Percentiles rank a stretch among this genome's conserved stretches.
Evolutionary conservation across 2,113 vertebrate species (phyloP).

Genomic region (Oryzias woworae): DNA sequence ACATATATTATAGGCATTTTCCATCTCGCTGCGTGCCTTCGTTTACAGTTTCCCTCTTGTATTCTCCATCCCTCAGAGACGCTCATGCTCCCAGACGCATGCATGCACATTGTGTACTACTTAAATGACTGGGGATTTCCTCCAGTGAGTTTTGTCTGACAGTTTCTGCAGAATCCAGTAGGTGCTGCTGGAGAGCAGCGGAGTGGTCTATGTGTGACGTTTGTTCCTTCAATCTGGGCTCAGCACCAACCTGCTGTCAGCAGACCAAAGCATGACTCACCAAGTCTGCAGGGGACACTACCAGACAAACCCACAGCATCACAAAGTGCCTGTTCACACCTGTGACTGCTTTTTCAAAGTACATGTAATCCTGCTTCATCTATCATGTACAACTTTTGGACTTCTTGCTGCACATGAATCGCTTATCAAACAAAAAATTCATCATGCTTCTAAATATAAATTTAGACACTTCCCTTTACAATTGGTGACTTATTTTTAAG

Average conservation of each 20-base stretch:
- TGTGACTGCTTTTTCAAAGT: conserved; percentile 40
- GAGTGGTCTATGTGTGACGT: conserved; percentile 4
- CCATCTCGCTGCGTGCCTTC: conserved; percentile 26
- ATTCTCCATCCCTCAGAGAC: neutral
- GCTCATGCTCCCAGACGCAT: neutral
- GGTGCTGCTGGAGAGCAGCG: conserved; percentile 71
- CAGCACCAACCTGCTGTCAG: conserved; percentile 68
- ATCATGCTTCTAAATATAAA: conserved; percentile 1
- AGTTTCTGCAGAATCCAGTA: conserved; percentile 53
- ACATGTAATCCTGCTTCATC: conserved; percentile 20
- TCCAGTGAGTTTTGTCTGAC: conserved; percentile 14
- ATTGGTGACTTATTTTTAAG: no score
- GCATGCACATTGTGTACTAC: neutral
- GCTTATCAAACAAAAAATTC: neutral
- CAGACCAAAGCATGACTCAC: conserved; percentile 60
- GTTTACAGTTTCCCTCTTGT: neutral
- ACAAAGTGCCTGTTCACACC: conserved; percentile 54
- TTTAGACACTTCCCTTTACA: neutral
- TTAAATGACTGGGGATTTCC: neutral
- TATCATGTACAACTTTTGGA: neutral
- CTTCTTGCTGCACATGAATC: neutral
- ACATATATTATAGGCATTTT: conserved; percentile 46
- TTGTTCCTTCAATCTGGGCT: conserved; percentile 60
- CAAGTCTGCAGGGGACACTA: conserved; percentile 50
- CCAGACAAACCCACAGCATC: conserved; percentile 53